Percentiles rank a stretch among this genome's conserved stretches.
Evolutionary conservation across 2,888 invertebrate species (phyloP).

Genomic region (Seira musarum): DNA sequence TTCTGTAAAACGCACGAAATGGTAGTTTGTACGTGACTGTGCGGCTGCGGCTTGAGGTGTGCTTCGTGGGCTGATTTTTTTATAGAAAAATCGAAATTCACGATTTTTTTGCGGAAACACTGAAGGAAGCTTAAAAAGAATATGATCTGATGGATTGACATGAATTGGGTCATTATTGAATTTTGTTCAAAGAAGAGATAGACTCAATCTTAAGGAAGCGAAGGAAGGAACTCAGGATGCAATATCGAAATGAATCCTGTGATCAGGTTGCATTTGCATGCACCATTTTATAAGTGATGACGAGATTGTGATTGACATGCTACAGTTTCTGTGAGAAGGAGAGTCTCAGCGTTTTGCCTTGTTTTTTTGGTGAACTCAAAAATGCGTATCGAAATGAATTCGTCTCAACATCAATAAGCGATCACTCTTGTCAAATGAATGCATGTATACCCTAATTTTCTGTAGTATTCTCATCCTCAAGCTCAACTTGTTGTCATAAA

Average conservation of each 20-base stretch:
- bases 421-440: background rate
- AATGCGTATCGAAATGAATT: background rate
- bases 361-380: too few species aligned
- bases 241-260: background rate
- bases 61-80: background rate
- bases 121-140: background rate
- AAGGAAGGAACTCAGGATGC: background rate
- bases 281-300: too few species aligned
- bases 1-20: too few species aligned
- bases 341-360: too few species aligned
- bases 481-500: too few species aligned
- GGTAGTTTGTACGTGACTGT: slow-evolving; percentile 2
- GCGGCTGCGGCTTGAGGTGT: slow-evolving; percentile 8
- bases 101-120: slow-evolving; percentile 9
- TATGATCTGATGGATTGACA: background rate
- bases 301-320: too few species aligned
- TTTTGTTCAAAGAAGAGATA: background rate
- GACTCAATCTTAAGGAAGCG: background rate
- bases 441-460: too few species aligned
- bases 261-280: background rate
- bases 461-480: background rate
- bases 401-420: slow-evolving; percentile 11
- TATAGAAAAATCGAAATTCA: background rate
- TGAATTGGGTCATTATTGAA: slow-evolving; percentile 12
- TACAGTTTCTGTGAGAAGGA: too few species aligned